phyloP scores from a whole-genome alignment of 2,888 invertebrate genomes.

The Chymomyza amoena region DNA sequence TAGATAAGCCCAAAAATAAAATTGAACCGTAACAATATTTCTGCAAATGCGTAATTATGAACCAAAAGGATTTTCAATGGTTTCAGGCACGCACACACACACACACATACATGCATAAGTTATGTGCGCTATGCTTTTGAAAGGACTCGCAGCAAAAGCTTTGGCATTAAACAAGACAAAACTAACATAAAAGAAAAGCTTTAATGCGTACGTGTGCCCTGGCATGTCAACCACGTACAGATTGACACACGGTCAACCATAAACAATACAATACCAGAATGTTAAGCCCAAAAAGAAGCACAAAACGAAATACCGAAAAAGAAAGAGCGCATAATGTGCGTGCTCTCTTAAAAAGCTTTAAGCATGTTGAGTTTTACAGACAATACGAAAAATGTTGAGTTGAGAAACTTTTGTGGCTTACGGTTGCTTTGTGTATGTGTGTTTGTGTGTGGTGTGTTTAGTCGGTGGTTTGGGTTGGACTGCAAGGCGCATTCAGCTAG shows the following conservation, averaged over 20 bases:
- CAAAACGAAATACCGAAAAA: neutral
- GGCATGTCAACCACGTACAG: constrained; percentile 31
- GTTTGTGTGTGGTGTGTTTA: neutral
- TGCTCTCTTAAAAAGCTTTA: constrained; percentile 29
- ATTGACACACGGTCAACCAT: neutral
- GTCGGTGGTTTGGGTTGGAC: neutral
- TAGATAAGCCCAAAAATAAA: neutral
- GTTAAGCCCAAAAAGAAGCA: neutral
- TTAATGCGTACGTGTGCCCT: constrained; percentile 50
- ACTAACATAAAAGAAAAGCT: constrained; percentile 18
- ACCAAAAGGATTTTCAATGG: neutral
- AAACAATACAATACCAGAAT: constrained; percentile 5
- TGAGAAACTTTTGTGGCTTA: neutral
- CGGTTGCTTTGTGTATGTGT: neutral
- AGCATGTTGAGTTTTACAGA: constrained; percentile 20
- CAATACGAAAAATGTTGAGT: constrained; percentile 11
- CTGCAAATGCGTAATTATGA: neutral
- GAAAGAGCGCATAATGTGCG: constrained; percentile 5
- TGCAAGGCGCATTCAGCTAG: neutral
- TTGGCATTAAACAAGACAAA: neutral
- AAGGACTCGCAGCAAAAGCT: neutral
- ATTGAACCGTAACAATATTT: neutral
- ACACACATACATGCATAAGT: neutral
- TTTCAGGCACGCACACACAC: neutral
- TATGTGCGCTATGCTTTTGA: neutral